phyloP scores from a whole-genome alignment of 2,797 vertebrate species.

The Botia kubotai region DNA sequence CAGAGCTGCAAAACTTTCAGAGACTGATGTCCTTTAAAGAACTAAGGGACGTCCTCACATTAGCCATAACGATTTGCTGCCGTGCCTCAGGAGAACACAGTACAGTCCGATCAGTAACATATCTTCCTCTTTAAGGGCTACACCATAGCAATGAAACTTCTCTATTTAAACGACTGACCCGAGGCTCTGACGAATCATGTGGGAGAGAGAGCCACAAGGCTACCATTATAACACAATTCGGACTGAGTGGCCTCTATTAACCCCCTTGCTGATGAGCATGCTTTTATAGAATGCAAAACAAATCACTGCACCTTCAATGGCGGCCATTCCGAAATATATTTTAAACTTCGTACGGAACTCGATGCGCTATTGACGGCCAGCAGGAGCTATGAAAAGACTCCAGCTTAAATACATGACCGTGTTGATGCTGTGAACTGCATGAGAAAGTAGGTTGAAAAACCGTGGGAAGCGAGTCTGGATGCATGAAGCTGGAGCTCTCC shows the following conservation, averaged over 20 bases:
- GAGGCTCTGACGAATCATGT: neutral
- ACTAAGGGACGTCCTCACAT: neutral
- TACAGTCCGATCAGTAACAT: constrained; percentile 19
- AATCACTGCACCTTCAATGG: constrained; percentile 7
- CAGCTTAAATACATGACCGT: neutral
- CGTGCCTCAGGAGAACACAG: constrained; percentile 22
- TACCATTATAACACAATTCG: constrained; percentile 41
- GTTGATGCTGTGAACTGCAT: constrained; percentile 4
- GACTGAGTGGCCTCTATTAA: constrained; percentile 54
- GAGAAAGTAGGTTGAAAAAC: neutral
- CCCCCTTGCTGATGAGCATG: constrained; percentile 43
- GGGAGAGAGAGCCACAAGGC: constrained; percentile 36
- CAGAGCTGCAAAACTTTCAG: constrained; percentile 11
- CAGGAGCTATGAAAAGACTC: neutral
- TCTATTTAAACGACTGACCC: constrained; percentile 26
- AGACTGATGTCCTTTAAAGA: constrained; percentile 43
- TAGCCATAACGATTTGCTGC: constrained; percentile 7
- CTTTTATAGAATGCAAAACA: constrained; percentile 50
- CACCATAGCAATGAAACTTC: constrained; percentile 36
- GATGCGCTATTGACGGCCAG: neutral
- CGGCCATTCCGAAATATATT: constrained; percentile 21
- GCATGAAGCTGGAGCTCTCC: constrained; percentile 6
- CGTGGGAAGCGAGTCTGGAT: neutral
- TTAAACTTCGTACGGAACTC: constrained; percentile 3
- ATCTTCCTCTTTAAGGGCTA: constrained; percentile 24